phyloP scores from a whole-genome alignment of 1,140 invertebrate species.

The Eupristina koningsbergeri region DNA sequence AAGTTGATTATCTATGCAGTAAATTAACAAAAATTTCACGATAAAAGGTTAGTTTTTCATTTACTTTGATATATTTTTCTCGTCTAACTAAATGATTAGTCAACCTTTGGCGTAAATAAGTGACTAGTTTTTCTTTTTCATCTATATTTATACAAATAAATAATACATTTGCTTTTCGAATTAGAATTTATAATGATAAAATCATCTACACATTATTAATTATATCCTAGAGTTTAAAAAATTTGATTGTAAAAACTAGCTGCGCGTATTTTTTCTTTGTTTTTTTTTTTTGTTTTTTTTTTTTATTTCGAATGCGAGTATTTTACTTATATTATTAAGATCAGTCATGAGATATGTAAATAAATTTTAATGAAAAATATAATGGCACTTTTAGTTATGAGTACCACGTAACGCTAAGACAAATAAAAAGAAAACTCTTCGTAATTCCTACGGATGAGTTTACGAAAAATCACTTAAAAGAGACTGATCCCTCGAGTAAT shows the following conservation, averaged over 20 bases:
- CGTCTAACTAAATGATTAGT: slow-evolving; percentile 12
- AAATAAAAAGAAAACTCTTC: background rate
- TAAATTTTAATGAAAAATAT: slow-evolving; percentile 24
- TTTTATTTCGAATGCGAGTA: slow-evolving; percentile 20
- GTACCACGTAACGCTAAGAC: background rate
- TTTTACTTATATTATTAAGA: slow-evolving; percentile 19
- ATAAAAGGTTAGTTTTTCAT: background rate
- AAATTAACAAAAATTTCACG: slow-evolving; percentile 18
- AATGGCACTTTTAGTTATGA: background rate
- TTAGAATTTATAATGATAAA: slow-evolving; percentile 23
- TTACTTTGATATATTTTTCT: background rate
- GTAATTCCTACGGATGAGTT: background rate
- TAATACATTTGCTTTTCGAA: background rate
- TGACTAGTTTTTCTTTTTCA: slow-evolving; percentile 40
- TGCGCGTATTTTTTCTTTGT: slow-evolving; percentile 21
- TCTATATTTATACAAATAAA: slow-evolving; percentile 28
- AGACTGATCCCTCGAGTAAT: slow-evolving; percentile 21
- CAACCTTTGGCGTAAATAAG: slow-evolving; percentile 47
- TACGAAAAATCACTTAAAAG: slow-evolving; percentile 11
- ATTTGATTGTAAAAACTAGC: slow-evolving; percentile 41
- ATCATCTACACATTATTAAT: slow-evolving; percentile 13
- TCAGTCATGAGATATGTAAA: slow-evolving; percentile 36
- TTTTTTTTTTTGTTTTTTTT: too few species aligned
- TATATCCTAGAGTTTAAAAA: slow-evolving; percentile 36
- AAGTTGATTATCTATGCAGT: background rate